Conservation (phyloP, 1,140 invertebrate genomes). For the Elymnias hypermnestra region DNA sequence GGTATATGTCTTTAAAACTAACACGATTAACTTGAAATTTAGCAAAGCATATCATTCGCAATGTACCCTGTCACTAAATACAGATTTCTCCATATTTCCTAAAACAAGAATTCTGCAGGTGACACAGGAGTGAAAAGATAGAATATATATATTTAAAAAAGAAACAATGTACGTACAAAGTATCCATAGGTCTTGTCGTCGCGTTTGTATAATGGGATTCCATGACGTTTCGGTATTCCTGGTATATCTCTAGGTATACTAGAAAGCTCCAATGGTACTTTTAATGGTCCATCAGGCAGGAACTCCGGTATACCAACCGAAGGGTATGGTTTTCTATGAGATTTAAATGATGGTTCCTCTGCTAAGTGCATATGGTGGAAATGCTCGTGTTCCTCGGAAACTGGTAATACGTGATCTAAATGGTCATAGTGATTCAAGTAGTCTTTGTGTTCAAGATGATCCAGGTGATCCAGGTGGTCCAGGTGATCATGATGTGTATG, state of each 20-base stretch:
- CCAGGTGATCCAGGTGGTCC: slow-evolving; percentile 4
- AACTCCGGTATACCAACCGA: slow-evolving; percentile 49
- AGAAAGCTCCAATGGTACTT: slow-evolving; percentile 33
- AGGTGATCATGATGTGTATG: slow-evolving; percentile 51
- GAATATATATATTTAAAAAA: no score
- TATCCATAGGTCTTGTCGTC: slow-evolving; percentile 3
- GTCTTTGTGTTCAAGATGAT: slow-evolving; percentile 54
- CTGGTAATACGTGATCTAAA: slow-evolving; percentile 28
- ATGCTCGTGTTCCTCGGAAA: slow-evolving; percentile 65
- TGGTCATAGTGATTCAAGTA: slow-evolving; percentile 73
- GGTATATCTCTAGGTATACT: slow-evolving; percentile 37
- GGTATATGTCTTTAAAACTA: no score
- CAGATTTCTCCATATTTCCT: no score
- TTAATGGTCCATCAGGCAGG: slow-evolving; percentile 45
- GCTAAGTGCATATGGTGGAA: slow-evolving; percentile 60
- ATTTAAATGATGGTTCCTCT: slow-evolving; percentile 38
- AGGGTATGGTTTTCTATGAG: slow-evolving; percentile 38
- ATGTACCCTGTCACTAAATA: no score
- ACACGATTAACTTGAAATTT: no score
- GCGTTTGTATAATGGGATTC: slow-evolving; percentile 15
- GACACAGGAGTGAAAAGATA: no score
- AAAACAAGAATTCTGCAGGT: no score
- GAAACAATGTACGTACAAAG: background rate
- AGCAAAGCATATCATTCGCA: no score
- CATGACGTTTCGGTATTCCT: slow-evolving; percentile 6